Evolutionary conservation across 2,113 vertebrate genomes (phyloP).

Genomic region (Pygoscelis antarcticus): DNA sequence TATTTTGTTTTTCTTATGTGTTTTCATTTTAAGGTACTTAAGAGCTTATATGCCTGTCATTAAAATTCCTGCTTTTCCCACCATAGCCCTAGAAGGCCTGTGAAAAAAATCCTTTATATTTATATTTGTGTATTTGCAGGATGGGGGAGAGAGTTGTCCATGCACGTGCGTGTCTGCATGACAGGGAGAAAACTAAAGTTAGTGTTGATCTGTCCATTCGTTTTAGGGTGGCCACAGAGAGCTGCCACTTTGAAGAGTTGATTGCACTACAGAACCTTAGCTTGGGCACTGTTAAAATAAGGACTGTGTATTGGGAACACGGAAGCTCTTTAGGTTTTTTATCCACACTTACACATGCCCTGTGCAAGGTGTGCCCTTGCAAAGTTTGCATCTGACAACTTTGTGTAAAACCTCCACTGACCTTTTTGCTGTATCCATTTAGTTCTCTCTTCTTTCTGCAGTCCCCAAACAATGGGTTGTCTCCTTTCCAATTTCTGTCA

Average conservation of each 20-base stretch:
- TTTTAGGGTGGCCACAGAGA: conserved; percentile 37
- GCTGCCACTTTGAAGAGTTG: conserved; percentile 33
- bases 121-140: conserved; percentile 15
- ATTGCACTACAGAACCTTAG: conserved; percentile 73
- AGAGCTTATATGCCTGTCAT: conserved; percentile 32
- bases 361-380: conserved; percentile 22
- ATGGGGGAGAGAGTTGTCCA: background rate
- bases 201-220: conserved; percentile 15
- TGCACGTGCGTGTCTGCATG: background rate
- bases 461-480: conserved; percentile 10
- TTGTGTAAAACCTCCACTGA: conserved; percentile 79
- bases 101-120: conserved; percentile 16
- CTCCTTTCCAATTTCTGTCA: conserved; percentile 50
- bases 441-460: conserved; percentile 49
- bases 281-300: conserved; percentile 69
- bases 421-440: conserved; percentile 62
- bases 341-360: conserved; percentile 30
- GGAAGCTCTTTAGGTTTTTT: conserved; percentile 36
- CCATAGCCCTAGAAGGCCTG: conserved; percentile 4
- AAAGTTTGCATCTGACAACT: conserved; percentile 34
- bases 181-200: conserved; percentile 14
- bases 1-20: conserved; percentile 20
- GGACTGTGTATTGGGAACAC: conserved; percentile 62
- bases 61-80: conserved; percentile 33
- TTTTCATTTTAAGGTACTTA: conserved; percentile 37